These are phyloP conservation scores for Meganola albula DNA, from an alignment of 2,888 invertebrate genomes.

Conservation along the genomic window DNA sequence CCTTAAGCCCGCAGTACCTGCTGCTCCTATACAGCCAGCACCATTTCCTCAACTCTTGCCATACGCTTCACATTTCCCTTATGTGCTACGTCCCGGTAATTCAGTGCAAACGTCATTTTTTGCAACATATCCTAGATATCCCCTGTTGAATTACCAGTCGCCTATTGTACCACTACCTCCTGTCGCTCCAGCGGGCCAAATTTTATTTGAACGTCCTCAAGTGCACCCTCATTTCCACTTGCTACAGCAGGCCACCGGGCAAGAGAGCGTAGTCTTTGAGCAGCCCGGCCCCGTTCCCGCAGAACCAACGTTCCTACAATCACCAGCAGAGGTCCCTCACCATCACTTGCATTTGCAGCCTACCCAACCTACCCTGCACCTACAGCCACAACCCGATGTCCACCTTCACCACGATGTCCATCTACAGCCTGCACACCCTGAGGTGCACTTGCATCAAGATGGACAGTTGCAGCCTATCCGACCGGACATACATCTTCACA, in stretches of 20 bases:
- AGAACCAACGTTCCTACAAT: slow-evolving; percentile 35
- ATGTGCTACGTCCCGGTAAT: slow-evolving; percentile 63
- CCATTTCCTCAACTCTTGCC: slow-evolving; percentile 36
- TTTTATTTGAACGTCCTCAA: slow-evolving; percentile 45
- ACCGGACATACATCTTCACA: slow-evolving; percentile 18
- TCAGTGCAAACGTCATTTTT: slow-evolving; percentile 65
- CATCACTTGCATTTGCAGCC: slow-evolving; percentile 25
- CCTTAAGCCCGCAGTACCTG: slow-evolving; percentile 40
- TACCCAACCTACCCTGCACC: slow-evolving; percentile 24
- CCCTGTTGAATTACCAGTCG: slow-evolving; percentile 51
- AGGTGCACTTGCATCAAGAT: slow-evolving; percentile 19
- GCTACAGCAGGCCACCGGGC: slow-evolving; percentile 32
- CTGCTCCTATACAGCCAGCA: slow-evolving; percentile 39
- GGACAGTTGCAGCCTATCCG: slow-evolving; percentile 19
- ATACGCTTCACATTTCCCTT: slow-evolving; percentile 46
- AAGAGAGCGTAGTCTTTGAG: slow-evolving; percentile 37
- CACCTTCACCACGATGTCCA: slow-evolving; percentile 24
- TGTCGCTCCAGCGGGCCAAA: slow-evolving; percentile 26
- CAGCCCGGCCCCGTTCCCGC: slow-evolving; percentile 32
- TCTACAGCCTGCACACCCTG: slow-evolving; percentile 13
- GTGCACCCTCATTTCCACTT: slow-evolving; percentile 41
- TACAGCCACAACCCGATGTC: slow-evolving; percentile 20
- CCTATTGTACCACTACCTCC: slow-evolving; percentile 39
- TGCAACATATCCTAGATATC: slow-evolving; percentile 66
- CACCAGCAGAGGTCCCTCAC: slow-evolving; percentile 32